Evolutionary conservation across 2,113 vertebrate genomes (phyloP), one percentile per base, ranked within the genome.

Genomic region (Anser cygnoides): DNA sequence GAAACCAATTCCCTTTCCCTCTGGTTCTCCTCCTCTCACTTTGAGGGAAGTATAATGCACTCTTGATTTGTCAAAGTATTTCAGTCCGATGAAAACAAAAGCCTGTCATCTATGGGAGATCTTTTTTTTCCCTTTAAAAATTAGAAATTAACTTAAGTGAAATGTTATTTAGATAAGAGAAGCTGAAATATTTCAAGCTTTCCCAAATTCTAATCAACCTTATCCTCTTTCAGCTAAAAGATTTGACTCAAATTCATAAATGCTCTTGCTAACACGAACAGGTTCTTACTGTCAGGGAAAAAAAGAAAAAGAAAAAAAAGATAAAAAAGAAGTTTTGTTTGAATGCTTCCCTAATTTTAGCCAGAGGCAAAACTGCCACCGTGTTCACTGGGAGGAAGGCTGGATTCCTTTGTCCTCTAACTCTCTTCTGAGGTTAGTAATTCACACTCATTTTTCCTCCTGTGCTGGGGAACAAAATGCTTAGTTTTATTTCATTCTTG

Each of bases 141-240:
- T 74, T 73, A 76, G 82, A 88, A 88, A 65, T 25, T 1, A 87
- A 35, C 61, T 68, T 72, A 84, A 87, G 49, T 57, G 58, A 91
- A 94, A 90, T 85, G 72, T 80, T 86, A 93, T 70, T 90, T 68
- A 58, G 62, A 49, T 92, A 94, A 76, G 9, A 86, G 50, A 95
- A 93, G 31, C 9, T 84, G 89, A 95, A 93, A 75, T 86, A 93
- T 72, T 94, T 87, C 65, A 92, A 67, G 66, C 71, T 93, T 95
- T 87, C 44, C 39, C 29, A 87, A 91, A 94, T 87, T 76, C 84
- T 87, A 76, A 93, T 87, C 92, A 90, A 79, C 26, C 15, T 93
- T 76, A 84, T 84, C 28, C 46, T 84, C n/a, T 25, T 10, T 86
- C 9, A 4, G 57, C 81, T 92, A 87, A 96, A 89, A 35, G n/a